Base-by-base conservation (phyloP, 2,888 invertebrate species). In the Drosophila greeni region DNA sequence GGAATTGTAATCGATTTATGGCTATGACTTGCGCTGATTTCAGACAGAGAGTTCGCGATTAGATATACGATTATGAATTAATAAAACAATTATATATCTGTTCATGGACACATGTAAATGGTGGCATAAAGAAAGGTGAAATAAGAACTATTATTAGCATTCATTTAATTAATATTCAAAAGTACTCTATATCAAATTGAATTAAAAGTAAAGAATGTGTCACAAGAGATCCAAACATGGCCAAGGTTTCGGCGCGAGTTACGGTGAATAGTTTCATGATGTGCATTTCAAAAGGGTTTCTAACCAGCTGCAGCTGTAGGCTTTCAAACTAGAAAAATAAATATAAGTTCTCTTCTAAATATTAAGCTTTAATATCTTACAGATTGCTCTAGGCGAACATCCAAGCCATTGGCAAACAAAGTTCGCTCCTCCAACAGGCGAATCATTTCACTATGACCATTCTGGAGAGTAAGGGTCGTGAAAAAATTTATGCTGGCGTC, bases 111-210 rank as follows among this genome's bases (percentile, higher is more conserved):
- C 14, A 14, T 39, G 39, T 18, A 5, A 39, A 3, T 39, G 18
- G 5, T 18, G 18, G 2, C 5, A 18, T 11, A 12, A 9, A 18
- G 12, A 36, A 4, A 1, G 3, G n/a, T 26, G 8, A 26, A 26
- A 26, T 26, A 26, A 9, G 1, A 29, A 11, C 4, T 1, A 8
- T 36, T 11, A 16, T 9, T 1, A 4, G 6, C 5, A 39, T 39
- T 26, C 12, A 6, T 14, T 45, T 18, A 43, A 16, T 20, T 29
- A 29, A 14, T 8, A 16, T 7, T 33, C 34, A 37, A 16, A 54
- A 70, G 29, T 74, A 39, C 33, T 68, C 45, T 4, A 77, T 57
- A 33, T 79, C 79, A 20, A 69, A 65, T 53, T 79, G 79, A 40
- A 79, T 79, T 0, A 79, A 51, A 2, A 74, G 18, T 7, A 84